Conservation (phyloP, 2,113 vertebrate species). For the Paradoxurus hermaphroditus region DNA sequence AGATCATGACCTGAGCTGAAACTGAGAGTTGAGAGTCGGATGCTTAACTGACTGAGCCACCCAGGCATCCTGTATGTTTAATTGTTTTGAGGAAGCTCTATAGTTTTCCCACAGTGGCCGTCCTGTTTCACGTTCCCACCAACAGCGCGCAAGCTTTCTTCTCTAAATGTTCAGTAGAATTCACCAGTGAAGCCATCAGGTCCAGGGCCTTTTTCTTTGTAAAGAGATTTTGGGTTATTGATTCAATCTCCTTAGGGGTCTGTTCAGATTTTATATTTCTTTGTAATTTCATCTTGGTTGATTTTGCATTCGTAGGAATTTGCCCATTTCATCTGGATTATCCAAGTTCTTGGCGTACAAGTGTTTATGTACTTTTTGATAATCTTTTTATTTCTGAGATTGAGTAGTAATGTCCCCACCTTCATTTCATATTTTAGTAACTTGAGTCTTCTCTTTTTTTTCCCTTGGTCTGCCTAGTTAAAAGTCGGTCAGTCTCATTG, state of each 20-base stretch:
- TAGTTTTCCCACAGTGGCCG: neutral
- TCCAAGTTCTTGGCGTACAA: neutral
- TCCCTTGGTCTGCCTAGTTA: neutral
- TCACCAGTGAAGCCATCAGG: neutral
- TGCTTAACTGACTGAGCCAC: too few species aligned
- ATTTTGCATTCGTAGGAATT: neutral
- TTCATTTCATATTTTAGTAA: neutral
- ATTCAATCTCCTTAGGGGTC: neutral
- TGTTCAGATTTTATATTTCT: neutral
- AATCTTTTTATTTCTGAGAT: neutral
- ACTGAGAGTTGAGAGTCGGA: too few species aligned
- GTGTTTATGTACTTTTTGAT: neutral
- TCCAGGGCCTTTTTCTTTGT: neutral
- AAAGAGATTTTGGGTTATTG: neutral
- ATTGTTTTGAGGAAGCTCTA: neutral
- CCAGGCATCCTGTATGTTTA: too few species aligned
- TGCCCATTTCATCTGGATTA: neutral
- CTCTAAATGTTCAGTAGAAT: neutral
- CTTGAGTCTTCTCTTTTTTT: neutral
- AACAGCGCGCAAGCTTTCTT: neutral
- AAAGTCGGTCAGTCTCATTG: neutral
- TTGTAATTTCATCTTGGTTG: neutral
- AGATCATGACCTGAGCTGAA: too few species aligned
- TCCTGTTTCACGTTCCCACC: neutral
- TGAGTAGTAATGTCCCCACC: neutral